Percentiles rank a stretch among this genome's conserved stretches.
These are phyloP conservation scores for Thereva nobilitata DNA, from an alignment of 2,888 invertebrate genomes.

Conservation along the genomic window DNA sequence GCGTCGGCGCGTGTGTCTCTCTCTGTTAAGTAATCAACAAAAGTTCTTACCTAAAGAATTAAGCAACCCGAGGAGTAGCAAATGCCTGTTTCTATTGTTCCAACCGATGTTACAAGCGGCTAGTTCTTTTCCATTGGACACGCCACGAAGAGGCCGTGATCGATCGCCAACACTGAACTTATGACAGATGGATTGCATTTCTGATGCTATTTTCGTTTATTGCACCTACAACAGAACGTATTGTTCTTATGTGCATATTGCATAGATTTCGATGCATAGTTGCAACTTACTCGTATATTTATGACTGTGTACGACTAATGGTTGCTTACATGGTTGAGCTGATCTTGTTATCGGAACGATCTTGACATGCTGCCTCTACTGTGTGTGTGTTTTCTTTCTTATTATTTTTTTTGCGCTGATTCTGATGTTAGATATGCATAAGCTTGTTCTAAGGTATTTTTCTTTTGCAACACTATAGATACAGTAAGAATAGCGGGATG, in stretches of 20 bases:
- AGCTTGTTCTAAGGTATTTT: slow-evolving; percentile 22
- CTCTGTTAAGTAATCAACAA: slow-evolving; percentile 10
- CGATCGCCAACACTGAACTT: slow-evolving; percentile 18
- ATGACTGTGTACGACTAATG: slow-evolving; percentile 21
- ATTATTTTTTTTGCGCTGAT: neutral
- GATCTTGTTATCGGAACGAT: slow-evolving; percentile 17
- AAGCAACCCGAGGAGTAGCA: neutral
- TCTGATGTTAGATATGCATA: neutral
- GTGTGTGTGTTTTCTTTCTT: slow-evolving; percentile 1
- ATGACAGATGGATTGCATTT: slow-evolving; percentile 34
- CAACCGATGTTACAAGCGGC: too few relatives aligned
- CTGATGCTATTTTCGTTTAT: slow-evolving; percentile 18
- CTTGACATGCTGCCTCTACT: slow-evolving; percentile 21
- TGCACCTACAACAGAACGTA: neutral
- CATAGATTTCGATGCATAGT: neutral
- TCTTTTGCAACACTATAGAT: slow-evolving; percentile 9
- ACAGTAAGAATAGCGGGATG: slow-evolving; percentile 24
- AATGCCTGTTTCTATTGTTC: slow-evolving; percentile 5
- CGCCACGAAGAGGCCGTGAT: neutral
- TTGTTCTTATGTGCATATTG: neutral
- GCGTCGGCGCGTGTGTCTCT: slow-evolving; percentile 19
- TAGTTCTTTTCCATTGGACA: too few relatives aligned
- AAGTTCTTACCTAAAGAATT: slow-evolving; percentile 22
- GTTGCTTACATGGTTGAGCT: slow-evolving; percentile 20
- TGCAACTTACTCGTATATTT: slow-evolving; percentile 21